These are phyloP conservation scores for Lysandra coridon DNA, from an alignment of 2,888 invertebrate genomes.

Conservation along the genomic window DNA sequence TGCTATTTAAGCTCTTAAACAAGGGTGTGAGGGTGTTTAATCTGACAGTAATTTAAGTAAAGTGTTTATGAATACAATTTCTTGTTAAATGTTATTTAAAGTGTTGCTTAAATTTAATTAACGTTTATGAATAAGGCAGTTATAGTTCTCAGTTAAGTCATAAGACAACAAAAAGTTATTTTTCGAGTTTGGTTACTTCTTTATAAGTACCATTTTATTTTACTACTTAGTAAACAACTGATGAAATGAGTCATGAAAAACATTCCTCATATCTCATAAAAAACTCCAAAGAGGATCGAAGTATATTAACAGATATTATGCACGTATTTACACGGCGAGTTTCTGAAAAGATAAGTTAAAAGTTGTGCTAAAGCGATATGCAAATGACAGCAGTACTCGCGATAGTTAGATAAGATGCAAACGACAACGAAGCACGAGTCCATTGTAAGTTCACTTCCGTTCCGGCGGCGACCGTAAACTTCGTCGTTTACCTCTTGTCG, in stretches of 20 bases:
- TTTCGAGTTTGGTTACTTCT: no score
- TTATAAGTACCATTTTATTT: no score
- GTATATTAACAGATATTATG: background rate
- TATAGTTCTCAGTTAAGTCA: no score
- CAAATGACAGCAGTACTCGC: background rate
- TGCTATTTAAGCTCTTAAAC: no score
- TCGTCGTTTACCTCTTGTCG: background rate
- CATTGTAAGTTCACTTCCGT: conserved; percentile 7
- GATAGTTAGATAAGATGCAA: conserved; percentile 11
- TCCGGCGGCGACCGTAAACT: conserved; percentile 1
- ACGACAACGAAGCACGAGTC: conserved; percentile 3
- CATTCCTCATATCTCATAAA: background rate
- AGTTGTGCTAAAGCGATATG: background rate
- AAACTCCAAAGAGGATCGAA: background rate
- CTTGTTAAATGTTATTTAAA: no score
- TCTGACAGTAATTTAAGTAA: no score
- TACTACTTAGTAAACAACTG: no score
- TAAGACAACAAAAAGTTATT: no score
- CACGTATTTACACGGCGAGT: background rate
- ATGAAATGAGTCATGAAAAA: background rate
- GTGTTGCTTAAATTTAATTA: no score
- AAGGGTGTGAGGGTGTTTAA: no score
- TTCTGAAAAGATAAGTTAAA: conserved; percentile 10
- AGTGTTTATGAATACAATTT: no score
- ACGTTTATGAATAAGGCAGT: no score